Base-by-base conservation (phyloP, 2,888 invertebrate species). In the Unio delphinus region DNA sequence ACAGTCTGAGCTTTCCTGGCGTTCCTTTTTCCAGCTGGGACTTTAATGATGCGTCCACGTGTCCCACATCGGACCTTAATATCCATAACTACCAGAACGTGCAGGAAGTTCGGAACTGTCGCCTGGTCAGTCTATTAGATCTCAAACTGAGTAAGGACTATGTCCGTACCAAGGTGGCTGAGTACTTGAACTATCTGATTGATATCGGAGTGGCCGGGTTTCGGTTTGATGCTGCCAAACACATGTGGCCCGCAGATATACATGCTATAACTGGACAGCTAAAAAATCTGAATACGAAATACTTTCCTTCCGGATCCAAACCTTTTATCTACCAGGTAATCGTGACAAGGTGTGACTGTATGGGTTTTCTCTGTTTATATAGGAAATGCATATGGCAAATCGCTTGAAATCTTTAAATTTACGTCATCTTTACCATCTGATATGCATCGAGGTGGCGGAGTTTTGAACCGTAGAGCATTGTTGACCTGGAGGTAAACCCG, bases 91-190 rank as follows among this genome's bases (percentile, higher is more conserved):
- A 84, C 72, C 70, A 74, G 60, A 74, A 81, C 64, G 69, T 76
- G 1, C 72, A 76, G 17, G 78, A 84, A 65, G 79, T 80, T 15
- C 74, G 95, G 73, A 92, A 94, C 79, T 95, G 95, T 85, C 92
- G 94, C 71, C 89, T 95, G 62, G 90, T 92, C 3, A 94, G 94
- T 3, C 91, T 96, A 0, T 93, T 93, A 83, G 96, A 96, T 90
- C 91, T 96, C 78, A 92, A 95, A 83, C 95, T 95, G 84, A 90
- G 92, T 0, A 89, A 90, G 2, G 80, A 84, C 17, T 85, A 84
- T 62, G 86, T 86, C 8, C 70, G 83, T 8, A 75, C 73, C 0
- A 80, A 82, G 60, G 65, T 85, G 7, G 81, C 80, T 5, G 84
- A 61, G 8, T 88, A 75, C 65, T 57, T 87, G 63, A 87, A 87